phyloP scores from a whole-genome alignment of 1,140 invertebrate species.

The Lasaia peninsularis region DNA sequence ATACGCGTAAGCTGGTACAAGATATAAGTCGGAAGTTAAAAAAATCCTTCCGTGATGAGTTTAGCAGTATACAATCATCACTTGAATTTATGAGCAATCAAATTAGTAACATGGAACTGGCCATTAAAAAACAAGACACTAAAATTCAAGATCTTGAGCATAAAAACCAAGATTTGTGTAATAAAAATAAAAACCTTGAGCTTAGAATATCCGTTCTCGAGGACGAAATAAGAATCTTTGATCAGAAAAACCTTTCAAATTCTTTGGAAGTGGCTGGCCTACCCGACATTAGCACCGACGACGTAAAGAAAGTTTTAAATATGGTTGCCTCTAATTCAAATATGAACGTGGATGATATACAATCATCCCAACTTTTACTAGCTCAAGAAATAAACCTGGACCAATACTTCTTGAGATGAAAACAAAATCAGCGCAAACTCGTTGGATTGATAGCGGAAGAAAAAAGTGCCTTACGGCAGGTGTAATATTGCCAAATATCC shows the following conservation, averaged over 20 bases:
- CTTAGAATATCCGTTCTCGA: slow-evolving; percentile 28
- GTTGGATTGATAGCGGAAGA: slow-evolving; percentile 27
- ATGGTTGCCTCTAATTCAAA: slow-evolving; percentile 25
- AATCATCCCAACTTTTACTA: slow-evolving; percentile 19
- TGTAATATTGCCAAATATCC: slow-evolving; percentile 17
- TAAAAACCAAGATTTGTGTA: slow-evolving; percentile 33
- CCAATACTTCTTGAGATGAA: slow-evolving; percentile 28
- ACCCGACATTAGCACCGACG: slow-evolving; percentile 23
- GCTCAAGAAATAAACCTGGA: slow-evolving; percentile 27
- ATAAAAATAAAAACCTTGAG: slow-evolving; percentile 37
- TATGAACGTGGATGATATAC: slow-evolving; percentile 17
- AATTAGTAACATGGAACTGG: slow-evolving; percentile 14
- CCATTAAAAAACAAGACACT: slow-evolving; percentile 30
- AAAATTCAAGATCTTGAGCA: slow-evolving; percentile 31
- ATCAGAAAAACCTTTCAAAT: slow-evolving; percentile 30
- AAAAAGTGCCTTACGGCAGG: slow-evolving; percentile 25
- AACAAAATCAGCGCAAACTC: slow-evolving; percentile 13
- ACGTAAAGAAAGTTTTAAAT: slow-evolving; percentile 15
- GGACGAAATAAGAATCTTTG: slow-evolving; percentile 23
- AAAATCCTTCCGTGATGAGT: slow-evolving; percentile 30
- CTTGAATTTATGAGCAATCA: slow-evolving; percentile 34
- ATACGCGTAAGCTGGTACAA: slow-evolving; percentile 23
- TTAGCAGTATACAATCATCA: slow-evolving; percentile 16
- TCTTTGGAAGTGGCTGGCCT: slow-evolving; percentile 35
- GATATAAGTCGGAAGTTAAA: slow-evolving; percentile 33